Evolutionary conservation across 2,113 vertebrate genomes (phyloP), one percentile per base, ranked within the genome.

Genomic region (Mionectes macconnelli): DNA sequence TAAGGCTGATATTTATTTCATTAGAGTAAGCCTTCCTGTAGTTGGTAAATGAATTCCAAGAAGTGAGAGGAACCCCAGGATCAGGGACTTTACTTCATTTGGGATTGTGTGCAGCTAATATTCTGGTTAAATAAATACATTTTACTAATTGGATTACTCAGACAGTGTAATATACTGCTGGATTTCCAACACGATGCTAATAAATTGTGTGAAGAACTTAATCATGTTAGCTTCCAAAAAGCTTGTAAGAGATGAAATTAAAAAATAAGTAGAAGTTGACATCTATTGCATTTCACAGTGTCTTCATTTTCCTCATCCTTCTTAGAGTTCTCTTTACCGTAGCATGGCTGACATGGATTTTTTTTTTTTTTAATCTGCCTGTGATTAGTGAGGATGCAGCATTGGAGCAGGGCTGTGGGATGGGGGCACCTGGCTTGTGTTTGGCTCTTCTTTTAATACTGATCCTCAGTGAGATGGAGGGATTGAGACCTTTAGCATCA

Each of bases 111-210:
- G 84, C 55, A 84, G 96, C 95, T 98, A 91, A 97, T 96, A 96
- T 91, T 96, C 95, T 95, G 70, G 69, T 97, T 97, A 97, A 98
- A 98, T 98, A 97, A 98, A 97, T 97, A 97, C 95, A 96, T 95
- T 97, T 97, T 96, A 96, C 97, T 98, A 98, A 98, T 98, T 98
- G 97, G 97, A 98, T 98, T 98, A 98, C 93, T 96, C 95, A 88
- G 96, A 93, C 92, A 97, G 95, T 76, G 87, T 96, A 96, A 97
- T 97, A 97, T 86, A 97, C 96, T 62, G 73, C 87, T 94, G 96
- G 97, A 96, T 98, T 97, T 98, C 96, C 96, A 96, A 97, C 97
- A 97, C 3, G 96, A 96, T 96, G 97, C 98, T 98, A 98, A 98
- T 98, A 97, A 98, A 98, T 98, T 97, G 98, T 94, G 96, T 96